phyloP scores from a whole-genome alignment of 2,797 vertebrate species.

The Xenopus petersii region DNA sequence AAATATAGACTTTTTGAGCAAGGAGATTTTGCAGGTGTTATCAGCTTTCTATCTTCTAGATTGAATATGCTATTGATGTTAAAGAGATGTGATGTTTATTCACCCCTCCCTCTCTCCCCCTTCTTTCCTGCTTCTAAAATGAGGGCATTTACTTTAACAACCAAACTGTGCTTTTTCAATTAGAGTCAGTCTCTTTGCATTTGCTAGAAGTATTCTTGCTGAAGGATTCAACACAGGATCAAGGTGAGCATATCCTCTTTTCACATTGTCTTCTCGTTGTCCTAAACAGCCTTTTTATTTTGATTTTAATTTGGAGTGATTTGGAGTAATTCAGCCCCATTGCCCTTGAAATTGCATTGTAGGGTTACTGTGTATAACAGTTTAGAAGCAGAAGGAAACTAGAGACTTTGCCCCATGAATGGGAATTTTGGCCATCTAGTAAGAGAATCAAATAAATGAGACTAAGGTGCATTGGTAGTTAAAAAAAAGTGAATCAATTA shows the following conservation, averaged over 20 bases:
- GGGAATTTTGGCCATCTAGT: too few species aligned
- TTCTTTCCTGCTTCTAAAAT: conserved; percentile 42
- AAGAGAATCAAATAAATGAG: too few species aligned
- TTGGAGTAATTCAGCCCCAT: too few species aligned
- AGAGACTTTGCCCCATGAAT: too few species aligned
- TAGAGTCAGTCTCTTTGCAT: neutral
- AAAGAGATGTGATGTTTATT: conserved; percentile 5
- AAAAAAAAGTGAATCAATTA: too few species aligned
- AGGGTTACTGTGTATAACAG: too few species aligned
- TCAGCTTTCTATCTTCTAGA: conserved; percentile 11
- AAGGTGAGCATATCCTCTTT: conserved; percentile 1
- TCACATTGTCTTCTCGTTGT: neutral
- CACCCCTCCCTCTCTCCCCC: conserved; percentile 25
- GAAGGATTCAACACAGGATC: neutral
- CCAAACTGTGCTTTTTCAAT: neutral
- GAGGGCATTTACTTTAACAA: conserved; percentile 14
- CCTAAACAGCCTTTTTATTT: too few species aligned
- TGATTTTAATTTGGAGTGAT: too few species aligned
- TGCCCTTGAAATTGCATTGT: too few species aligned
- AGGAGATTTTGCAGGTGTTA: conserved; percentile 10
- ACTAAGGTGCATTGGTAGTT: too few species aligned
- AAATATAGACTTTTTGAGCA: too few species aligned
- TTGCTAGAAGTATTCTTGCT: neutral
- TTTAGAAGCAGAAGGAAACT: too few species aligned
- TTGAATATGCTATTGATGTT: conserved; percentile 5